Evolutionary conservation across 2,888 invertebrate species (phyloP).

Genomic region (Cryptus viduatorius): DNA sequence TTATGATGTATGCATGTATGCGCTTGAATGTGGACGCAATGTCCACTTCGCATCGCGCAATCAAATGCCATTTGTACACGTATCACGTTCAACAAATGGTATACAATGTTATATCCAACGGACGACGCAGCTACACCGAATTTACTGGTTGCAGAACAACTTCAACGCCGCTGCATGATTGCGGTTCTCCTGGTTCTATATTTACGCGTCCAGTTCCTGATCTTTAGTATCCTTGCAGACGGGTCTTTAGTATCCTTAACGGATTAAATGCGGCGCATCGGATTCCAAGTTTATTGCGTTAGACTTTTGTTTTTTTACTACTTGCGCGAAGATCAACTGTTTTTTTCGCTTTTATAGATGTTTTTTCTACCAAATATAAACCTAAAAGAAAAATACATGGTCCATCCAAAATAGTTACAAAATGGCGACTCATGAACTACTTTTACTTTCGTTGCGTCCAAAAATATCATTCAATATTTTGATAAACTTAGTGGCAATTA

Average conservation of each 20-base stretch:
- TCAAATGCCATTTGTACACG: conserved; percentile 44
- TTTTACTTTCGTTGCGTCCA: too few species aligned
- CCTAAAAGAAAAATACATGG: too few species aligned
- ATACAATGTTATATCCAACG: conserved; percentile 35
- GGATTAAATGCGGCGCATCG: not conserved
- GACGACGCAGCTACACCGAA: not conserved
- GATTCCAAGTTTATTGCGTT: too few species aligned
- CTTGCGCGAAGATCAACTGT: too few species aligned
- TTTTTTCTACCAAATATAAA: too few species aligned
- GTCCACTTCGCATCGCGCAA: conserved; percentile 23
- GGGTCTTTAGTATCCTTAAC: not conserved
- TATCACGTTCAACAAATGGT: conserved; percentile 30
- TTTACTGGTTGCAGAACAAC: not conserved
- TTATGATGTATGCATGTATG: conserved; percentile 11
- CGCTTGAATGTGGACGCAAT: not conserved
- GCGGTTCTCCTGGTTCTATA: not conserved
- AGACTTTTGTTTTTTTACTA: too few species aligned
- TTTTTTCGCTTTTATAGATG: too few species aligned
- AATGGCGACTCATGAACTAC: too few species aligned
- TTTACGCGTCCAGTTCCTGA: not conserved
- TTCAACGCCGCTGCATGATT: not conserved
- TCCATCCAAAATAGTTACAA: too few species aligned
- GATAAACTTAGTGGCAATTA: too few species aligned
- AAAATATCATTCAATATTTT: too few species aligned
- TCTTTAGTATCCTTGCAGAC: not conserved